Conservation (phyloP, 2,888 invertebrate genomes). For the Azorinus chamasolen region DNA sequence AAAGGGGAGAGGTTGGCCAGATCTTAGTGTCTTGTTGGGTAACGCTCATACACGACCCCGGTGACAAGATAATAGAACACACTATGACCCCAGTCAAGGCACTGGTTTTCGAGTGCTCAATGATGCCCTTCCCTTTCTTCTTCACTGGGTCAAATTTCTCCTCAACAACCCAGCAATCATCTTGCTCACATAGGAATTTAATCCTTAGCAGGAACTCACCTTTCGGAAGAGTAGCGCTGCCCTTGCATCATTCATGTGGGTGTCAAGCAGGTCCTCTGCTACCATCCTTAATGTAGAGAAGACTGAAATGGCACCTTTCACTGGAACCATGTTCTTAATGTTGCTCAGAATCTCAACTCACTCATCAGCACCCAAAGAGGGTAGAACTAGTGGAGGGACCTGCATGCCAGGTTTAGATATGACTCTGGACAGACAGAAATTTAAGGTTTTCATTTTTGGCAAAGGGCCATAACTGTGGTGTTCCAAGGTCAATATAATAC, state of each 20-base stretch:
- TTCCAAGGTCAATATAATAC: too few relatives aligned
- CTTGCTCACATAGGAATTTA: conserved; percentile 12
- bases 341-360: too few relatives aligned
- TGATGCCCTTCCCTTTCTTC: conserved; percentile 12
- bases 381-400: too few relatives aligned
- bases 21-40: neutral
- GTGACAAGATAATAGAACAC: neutral
- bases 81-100: neutral
- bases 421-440: too few relatives aligned
- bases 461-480: too few relatives aligned
- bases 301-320: neutral
- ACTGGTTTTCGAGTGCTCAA: neutral
- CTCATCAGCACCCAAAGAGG: too few relatives aligned
- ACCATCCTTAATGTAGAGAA: conserved; percentile 12
- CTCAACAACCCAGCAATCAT: conserved; percentile 11
- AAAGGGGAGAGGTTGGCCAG: neutral
- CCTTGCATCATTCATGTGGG: conserved; percentile 7
- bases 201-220: neutral
- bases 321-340: too few relatives aligned
- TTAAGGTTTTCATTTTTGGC: too few relatives aligned
- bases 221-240: conserved; percentile 3
- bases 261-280: conserved; percentile 20
- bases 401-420: too few relatives aligned
- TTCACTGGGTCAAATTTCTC: conserved; percentile 8
- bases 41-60: conserved; percentile 6